A percentile compares a stretch with the other conserved stretches of the same genome.
phyloP scores from a whole-genome alignment of 2,888 invertebrate genomes.

The Nasonovia ribisnigri region DNA sequence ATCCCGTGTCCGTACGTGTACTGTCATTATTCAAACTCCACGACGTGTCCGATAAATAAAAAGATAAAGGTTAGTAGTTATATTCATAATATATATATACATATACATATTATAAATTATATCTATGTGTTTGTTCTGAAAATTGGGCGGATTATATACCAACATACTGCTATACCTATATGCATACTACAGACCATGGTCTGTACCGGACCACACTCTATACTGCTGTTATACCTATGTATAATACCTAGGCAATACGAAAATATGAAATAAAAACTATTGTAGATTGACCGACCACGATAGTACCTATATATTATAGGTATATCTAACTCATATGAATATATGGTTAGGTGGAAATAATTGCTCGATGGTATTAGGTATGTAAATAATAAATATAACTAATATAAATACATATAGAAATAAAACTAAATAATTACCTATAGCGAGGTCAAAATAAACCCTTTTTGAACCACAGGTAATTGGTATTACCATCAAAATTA shows the following conservation, averaged over 20 bases:
- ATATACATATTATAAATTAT: neutral
- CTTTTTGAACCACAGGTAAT: neutral
- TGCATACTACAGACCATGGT: neutral
- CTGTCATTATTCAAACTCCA: conserved; percentile 6
- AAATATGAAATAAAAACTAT: neutral
- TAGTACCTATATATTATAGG: neutral
- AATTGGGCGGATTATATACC: neutral
- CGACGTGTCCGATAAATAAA: neutral
- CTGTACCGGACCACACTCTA: no score
- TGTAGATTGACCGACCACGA: neutral
- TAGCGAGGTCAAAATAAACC: neutral
- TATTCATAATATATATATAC: neutral
- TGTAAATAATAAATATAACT: neutral
- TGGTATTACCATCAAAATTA: neutral
- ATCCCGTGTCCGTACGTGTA: conserved; percentile 19
- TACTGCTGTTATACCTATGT: no score
- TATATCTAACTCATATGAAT: neutral
- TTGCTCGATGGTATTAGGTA: neutral
- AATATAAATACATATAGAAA: neutral
- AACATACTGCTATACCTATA: neutral
- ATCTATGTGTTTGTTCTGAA: neutral
- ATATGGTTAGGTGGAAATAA: neutral
- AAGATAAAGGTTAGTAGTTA: neutral
- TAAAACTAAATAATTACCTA: neutral
- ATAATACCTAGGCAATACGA: neutral